Base-by-base conservation (phyloP, 2,888 invertebrate species). In the Philonicus albiceps region DNA sequence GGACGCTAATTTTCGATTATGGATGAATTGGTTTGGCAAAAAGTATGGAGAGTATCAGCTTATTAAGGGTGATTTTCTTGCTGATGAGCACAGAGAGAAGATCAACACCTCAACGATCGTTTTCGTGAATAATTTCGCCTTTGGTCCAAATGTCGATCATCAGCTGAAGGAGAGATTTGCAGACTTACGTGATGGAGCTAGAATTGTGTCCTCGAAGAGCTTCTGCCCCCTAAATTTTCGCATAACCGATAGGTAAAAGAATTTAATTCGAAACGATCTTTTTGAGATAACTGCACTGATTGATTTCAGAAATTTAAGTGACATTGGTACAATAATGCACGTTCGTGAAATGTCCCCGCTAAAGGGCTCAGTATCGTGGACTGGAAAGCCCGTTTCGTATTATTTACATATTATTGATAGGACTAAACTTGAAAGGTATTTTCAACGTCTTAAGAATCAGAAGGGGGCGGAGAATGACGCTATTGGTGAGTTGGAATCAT, bases 111-210 rank as follows among this genome's bases (percentile, higher is more conserved):
- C 98, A 13, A 96, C 98, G 53, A 96, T 99, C 90, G 98, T 99
- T 88, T 99, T 99, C 93, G 99, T 99, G 64, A 99, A 99, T 93
- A 99, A 99, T 94, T 99, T 98, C 93, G 99, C 99, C 72, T 99
- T 99, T 93, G 98, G 98, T 13, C 98, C 99, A 34, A 96, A 96
- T 89, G 98, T 99, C 37, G 99, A 99, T 93, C 98, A 99, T 93
- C 96, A 98, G 93, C 93, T 99, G 89, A 99, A 99, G 93, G 97
- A 98, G 91, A 94, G 98, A 90, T 99, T 99, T 93, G 98, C 98
- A 40, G 98, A 99, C 93, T 94, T 99, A 90, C 96, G 97, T 90
- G 98, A 98, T 92, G 98, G 98, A 87, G 98, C 99, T 73, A 95
- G 97, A 90, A 99, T 99, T 89, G 98, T 99, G 73, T 99, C 99